Evolutionary conservation across 1,140 invertebrate species (phyloP).

Genomic region (Teleogryllus occipitalis): DNA sequence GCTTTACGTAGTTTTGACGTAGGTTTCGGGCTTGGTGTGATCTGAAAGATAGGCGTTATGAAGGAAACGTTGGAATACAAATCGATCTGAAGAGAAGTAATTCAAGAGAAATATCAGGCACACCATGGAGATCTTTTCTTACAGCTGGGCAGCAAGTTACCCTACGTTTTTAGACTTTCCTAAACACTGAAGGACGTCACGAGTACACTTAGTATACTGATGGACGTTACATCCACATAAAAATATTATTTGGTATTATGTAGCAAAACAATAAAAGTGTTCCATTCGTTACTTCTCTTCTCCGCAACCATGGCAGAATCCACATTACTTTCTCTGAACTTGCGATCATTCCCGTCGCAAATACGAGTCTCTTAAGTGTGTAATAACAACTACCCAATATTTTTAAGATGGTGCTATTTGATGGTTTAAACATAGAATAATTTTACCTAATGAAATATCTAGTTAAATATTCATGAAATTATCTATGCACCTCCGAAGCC

Average conservation of each 20-base stretch:
- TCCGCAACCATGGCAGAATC: no score
- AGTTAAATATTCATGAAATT: no score
- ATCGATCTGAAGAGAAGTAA: slow-evolving; percentile 9
- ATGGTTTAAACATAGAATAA: no score
- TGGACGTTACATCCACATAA: background rate
- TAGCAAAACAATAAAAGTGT: background rate
- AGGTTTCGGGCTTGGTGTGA: background rate
- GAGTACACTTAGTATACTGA: background rate
- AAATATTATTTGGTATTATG: background rate
- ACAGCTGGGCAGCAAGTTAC: background rate
- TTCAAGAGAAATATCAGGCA: background rate
- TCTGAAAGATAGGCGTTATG: background rate
- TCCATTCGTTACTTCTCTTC: no score
- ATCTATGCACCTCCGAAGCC: no score
- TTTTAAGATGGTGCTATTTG: no score
- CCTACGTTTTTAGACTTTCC: slow-evolving; percentile 2
- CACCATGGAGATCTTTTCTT: background rate
- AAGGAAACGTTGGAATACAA: background rate
- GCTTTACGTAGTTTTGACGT: no score
- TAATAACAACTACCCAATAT: no score
- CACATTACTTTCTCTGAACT: no score
- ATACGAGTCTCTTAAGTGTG: no score
- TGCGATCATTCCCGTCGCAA: no score
- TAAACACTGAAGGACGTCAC: background rate
- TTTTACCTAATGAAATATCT: no score